Base-by-base conservation (phyloP, 1,140 invertebrate genomes). In the Lordiphosa clarofinis region DNA sequence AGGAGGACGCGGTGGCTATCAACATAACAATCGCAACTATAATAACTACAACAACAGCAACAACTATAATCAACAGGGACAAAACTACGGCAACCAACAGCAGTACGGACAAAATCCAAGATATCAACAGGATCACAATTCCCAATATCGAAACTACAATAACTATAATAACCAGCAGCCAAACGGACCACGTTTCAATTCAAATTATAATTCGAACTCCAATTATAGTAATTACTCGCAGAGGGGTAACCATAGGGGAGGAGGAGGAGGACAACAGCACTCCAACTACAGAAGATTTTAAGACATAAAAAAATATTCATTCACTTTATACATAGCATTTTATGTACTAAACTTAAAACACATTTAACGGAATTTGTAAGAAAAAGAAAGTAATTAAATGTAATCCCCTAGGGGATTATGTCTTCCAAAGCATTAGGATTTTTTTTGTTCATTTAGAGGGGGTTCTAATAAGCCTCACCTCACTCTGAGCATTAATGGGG, bases 221-320 rank as follows among this genome's bases (percentile, higher is more conserved):
- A 46, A 46, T 46, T 31, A 44, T 44, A 28, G 8, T 12, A 44
- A 46, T 10, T 21, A 42, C 13, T 11, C 37, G 15, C 31, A 65
- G 11, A 54, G 49, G 12, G 56, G 56, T 31, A 49, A 35, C 7
- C 42, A 60, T 28, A 37, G 44, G 6, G 11, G 43, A 0, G 43
- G 43, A 12, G 24, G 40, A 21, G 15, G 24, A 7, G 21, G 28
- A 11, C 42, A 44, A 28, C 50, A 65, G 15, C 15, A 66, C 2
- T 39, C 59, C 24, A 79, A 79, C 19, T 81, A 79, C 58, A 65
- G 76, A 43, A 47, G 74, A 43, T 79, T 79, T 53, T 79, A 65
- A 46, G 15, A 15, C 2, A 13, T n/a, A 64, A 13, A 62, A 9
- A 31, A 12, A 12, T 9, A 46, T 28, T 13, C 24, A 33, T 13